Evolutionary conservation across 2,888 invertebrate genomes (phyloP), one percentile per base, ranked within the genome.

Genomic region (Entomobrya multifasciata): DNA sequence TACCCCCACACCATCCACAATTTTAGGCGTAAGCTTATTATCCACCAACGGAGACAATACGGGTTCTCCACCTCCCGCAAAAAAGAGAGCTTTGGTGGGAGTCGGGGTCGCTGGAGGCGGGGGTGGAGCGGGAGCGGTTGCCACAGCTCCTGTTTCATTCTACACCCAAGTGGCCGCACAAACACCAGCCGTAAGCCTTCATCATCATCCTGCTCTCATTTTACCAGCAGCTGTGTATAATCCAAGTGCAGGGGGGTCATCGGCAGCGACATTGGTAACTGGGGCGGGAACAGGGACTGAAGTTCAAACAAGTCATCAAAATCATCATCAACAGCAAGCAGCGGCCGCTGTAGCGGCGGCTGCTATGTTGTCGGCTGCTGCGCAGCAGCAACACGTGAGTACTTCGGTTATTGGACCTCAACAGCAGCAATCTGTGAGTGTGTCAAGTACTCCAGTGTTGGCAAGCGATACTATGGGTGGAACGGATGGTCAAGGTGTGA

Each of bases 11-110:
- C 8, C 62, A 15, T 44, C 60, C 30, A 78, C 82, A 15, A 74
- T 82, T 82, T 82, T 82, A 60, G 82, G 52, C 17, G 82, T 57
- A 25, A 82, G 60, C 44, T 72, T 72, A 1, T 22, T 57, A 22
- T 55, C 81, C 47, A 49, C 83, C 20, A 83, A 83, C 83, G 74
- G 76, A 30, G 76, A 83, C 83, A 83, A 76, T 49, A 83, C 83
- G 83, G 83, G 83, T 83, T 83, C 83, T 60, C 83, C 83, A 83
- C 81, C 81, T 55, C 83, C 83, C 44, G 74, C 83, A 17, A 74
- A 72, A 41, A 83, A 83, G 52, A 22, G 72, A 52, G 74, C 74
- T 62, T 49, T 74, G 83, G 74, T 76, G 41, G 82, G n/a, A n/a
- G n/a, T n/a, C n/a, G n/a, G n/a, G n/a, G n/a, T n/a, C n/a, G n/a